These are phyloP conservation scores for Cyclura pinguis DNA, from an alignment of 2,797 vertebrate species.

Conservation along the genomic window DNA sequence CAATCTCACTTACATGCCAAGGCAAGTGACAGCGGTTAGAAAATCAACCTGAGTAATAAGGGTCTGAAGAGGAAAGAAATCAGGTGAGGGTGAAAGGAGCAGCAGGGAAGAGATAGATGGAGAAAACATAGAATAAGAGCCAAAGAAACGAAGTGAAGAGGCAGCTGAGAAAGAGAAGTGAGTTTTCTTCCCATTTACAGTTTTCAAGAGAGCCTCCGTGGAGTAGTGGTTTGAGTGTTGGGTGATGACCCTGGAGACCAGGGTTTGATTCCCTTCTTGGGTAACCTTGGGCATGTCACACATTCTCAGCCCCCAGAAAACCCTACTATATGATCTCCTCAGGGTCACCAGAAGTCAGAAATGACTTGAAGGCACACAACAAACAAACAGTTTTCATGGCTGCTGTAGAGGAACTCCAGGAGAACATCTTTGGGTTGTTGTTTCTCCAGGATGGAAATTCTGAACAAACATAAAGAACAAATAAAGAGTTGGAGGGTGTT, in stretches of 20 bases:
- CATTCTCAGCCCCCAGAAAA: too few relatives aligned
- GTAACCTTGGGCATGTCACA: too few relatives aligned
- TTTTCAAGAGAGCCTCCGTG: slow-evolving; percentile 18
- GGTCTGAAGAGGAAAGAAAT: slow-evolving; percentile 54
- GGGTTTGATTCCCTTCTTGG: too few relatives aligned
- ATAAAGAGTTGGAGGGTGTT: background rate
- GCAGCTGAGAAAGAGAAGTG: slow-evolving; percentile 32
- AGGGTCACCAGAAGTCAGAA: too few relatives aligned
- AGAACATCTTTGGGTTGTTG: background rate
- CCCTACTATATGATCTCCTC: too few relatives aligned
- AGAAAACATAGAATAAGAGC: slow-evolving; percentile 54
- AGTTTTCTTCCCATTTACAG: slow-evolving; percentile 42
- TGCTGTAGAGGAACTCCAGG: slow-evolving; percentile 47
- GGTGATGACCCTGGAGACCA: too few relatives aligned
- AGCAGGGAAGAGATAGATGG: slow-evolving; percentile 32
- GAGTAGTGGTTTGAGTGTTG: too few relatives aligned
- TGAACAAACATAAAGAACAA: background rate
- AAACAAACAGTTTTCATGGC: slow-evolving; percentile 13
- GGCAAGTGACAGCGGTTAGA: slow-evolving; percentile 60
- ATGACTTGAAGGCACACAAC: too few relatives aligned
- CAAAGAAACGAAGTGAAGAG: slow-evolving; percentile 50
- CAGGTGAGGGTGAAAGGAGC: slow-evolving; percentile 21
- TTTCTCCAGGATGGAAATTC: background rate
- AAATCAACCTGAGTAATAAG: slow-evolving; percentile 69
- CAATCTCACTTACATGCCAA: slow-evolving; percentile 71